phyloP scores from a whole-genome alignment of 2,888 invertebrate genomes.

The Iphiclides podalirius region DNA sequence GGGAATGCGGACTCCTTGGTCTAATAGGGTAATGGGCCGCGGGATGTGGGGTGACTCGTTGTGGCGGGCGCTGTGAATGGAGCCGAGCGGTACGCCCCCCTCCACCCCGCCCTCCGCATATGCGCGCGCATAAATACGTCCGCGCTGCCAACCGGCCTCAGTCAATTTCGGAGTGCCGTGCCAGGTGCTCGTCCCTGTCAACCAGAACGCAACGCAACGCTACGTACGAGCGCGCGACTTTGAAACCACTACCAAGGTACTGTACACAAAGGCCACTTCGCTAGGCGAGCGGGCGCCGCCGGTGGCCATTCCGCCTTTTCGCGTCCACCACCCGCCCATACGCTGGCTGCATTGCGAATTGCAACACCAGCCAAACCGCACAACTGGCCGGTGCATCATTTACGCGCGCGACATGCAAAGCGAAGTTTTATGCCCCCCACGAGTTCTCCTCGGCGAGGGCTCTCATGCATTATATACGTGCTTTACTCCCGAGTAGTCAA shows the following conservation, averaged over 20 bases:
- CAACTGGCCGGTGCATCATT: not conserved
- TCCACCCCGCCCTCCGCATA: conserved; percentile 55
- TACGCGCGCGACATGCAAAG: not conserved
- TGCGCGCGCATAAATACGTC: conserved; percentile 75
- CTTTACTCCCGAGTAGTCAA: no score
- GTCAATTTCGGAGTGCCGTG: conserved; percentile 55
- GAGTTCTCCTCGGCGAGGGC: no score
- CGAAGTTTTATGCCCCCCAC: not conserved
- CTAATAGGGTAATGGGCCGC: conserved; percentile 31
- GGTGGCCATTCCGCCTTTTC: conserved; percentile 9
- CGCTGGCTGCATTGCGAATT: conserved; percentile 3
- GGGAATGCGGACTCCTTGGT: conserved; percentile 16
- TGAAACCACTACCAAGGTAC: conserved; percentile 35
- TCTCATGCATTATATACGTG: no score
- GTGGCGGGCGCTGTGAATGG: conserved; percentile 27
- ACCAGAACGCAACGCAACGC: conserved; percentile 22
- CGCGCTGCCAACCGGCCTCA: conserved; percentile 54
- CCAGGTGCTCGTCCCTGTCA: conserved; percentile 41
- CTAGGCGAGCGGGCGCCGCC: no score
- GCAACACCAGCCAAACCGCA: no score
- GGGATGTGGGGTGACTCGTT: conserved; percentile 30
- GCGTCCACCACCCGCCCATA: conserved; percentile 8
- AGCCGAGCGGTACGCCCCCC: conserved; percentile 27
- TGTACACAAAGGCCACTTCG: conserved; percentile 23
- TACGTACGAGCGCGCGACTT: conserved; percentile 35